These are phyloP conservation scores for Pterois miles DNA, from an alignment of 2,797 vertebrate species.

Conservation along the genomic window DNA sequence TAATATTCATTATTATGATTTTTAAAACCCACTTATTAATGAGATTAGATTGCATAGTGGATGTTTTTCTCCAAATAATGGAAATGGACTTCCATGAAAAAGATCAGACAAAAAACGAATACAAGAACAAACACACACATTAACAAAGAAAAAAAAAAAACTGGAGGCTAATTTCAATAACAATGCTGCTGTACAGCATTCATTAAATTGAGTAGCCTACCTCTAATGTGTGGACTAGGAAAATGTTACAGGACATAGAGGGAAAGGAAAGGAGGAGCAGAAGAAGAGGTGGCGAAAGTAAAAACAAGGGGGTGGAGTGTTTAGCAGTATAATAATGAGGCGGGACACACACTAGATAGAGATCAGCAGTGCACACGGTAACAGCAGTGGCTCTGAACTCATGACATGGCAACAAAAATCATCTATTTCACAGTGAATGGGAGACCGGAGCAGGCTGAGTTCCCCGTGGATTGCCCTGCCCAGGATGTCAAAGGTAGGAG, in stretches of 20 bases:
- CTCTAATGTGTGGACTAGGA: background rate
- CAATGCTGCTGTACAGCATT: too few species aligned
- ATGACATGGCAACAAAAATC: constrained; percentile 79
- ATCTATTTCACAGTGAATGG: constrained; percentile 85
- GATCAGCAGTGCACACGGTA: constrained; percentile 28
- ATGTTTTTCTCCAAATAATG: background rate
- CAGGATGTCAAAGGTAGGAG: constrained; percentile 84
- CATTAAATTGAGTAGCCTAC: too few species aligned
- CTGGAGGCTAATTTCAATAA: background rate
- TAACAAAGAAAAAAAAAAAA: background rate
- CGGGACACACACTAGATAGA: constrained; percentile 26
- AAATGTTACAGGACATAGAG: background rate
- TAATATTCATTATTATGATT: background rate
- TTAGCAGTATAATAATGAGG: constrained; percentile 32
- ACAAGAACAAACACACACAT: background rate
- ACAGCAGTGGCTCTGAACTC: constrained; percentile 16
- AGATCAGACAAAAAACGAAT: background rate
- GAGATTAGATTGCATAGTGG: background rate
- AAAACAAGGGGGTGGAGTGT: constrained; percentile 47
- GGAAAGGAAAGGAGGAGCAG: constrained; percentile 19
- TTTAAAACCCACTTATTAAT: background rate
- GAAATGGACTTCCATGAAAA: background rate
- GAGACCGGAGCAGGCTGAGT: constrained; percentile 83
- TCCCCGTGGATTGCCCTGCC: constrained; percentile 76
- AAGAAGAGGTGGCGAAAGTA: constrained; percentile 26